Conservation (phyloP, 2,797 vertebrate genomes). For the Avahi laniger region DNA sequence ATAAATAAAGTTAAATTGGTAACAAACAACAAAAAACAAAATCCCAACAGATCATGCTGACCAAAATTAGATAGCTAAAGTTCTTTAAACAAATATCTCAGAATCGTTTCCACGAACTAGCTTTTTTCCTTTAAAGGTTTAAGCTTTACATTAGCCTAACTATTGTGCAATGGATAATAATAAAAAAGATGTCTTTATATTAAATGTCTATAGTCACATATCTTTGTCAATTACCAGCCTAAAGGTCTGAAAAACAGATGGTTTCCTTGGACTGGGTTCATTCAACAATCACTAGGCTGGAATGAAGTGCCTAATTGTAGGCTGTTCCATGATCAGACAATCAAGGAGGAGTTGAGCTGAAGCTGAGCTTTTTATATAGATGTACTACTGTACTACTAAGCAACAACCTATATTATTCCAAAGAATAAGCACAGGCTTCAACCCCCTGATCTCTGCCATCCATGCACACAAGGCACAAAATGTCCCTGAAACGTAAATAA, state of each 20-base stretch:
- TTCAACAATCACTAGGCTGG: neutral
- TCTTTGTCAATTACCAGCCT: neutral
- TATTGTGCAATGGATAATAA: slow-evolving; percentile 24
- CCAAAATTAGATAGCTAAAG: neutral
- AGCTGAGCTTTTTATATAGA: neutral
- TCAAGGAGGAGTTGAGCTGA: neutral
- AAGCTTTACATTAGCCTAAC: slow-evolving; percentile 26
- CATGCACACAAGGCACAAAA: neutral
- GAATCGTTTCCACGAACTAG: slow-evolving; percentile 44
- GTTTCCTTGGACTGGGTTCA: slow-evolving; percentile 7
- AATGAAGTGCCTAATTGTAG: neutral
- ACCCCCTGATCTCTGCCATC: neutral
- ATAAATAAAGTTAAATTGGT: slow-evolving; percentile 48
- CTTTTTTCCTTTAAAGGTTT: neutral
- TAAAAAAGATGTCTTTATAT: slow-evolving; percentile 26
- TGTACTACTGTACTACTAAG: neutral
- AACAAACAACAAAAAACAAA: neutral
- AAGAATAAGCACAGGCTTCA: neutral
- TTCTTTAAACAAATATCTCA: slow-evolving; percentile 14
- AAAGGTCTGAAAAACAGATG: neutral
- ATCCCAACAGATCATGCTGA: neutral
- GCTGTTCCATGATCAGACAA: neutral
- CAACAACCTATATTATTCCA: neutral
- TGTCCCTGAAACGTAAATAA: neutral
- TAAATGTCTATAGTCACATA: neutral